Base-by-base conservation (phyloP, 1,140 invertebrate species). In the Drosophila orena region DNA sequence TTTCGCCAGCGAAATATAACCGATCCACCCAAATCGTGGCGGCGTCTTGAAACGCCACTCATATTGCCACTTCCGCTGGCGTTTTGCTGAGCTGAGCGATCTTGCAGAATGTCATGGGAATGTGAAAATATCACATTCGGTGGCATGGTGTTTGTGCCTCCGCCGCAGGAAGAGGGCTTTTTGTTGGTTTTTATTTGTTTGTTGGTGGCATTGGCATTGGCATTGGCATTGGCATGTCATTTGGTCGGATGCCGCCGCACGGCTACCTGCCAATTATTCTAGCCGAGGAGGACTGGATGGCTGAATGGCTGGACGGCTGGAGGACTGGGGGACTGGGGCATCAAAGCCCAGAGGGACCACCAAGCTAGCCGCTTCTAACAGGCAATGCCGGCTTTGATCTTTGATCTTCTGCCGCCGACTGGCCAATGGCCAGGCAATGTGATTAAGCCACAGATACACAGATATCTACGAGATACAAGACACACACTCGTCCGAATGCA, bases 381-480 rank as follows among this genome's bases (percentile, higher is more conserved):
- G 84, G 65, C 43, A 74, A 74, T 61, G 72, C 72, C 52, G 62
- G 54, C 84, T 89, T 89, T 89, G 83, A 90, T 90, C 84, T 89
- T 89, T 89, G 88, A 90, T 90, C 71, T 90, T 81, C 6, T 37
- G 61, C 84, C 84, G 86, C 81, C 73, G 59, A 62, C 59, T 83
- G 83, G 88, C 88, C 88, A 91, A 91, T 91, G 88, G 88, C 88
- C 88, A 91, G 70, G 81, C 88, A 90, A 91, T 91, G 83, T 91
- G 88, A 91, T 91, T 91, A 91, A 91, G 86, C 81, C 34, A 66
- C 47, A 65, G 54, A 65, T 35, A 58, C 52, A 52, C 42, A 42
- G 17, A 55, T 14, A 8, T 14, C 5, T 44, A 47, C 20, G 44
- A 15, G 20, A 37, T 43, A 43, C n/a, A 4, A 46, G 49, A 55